Evolutionary conservation across 2,113 vertebrate species (phyloP).

Genomic region (Sturnus vulgaris): DNA sequence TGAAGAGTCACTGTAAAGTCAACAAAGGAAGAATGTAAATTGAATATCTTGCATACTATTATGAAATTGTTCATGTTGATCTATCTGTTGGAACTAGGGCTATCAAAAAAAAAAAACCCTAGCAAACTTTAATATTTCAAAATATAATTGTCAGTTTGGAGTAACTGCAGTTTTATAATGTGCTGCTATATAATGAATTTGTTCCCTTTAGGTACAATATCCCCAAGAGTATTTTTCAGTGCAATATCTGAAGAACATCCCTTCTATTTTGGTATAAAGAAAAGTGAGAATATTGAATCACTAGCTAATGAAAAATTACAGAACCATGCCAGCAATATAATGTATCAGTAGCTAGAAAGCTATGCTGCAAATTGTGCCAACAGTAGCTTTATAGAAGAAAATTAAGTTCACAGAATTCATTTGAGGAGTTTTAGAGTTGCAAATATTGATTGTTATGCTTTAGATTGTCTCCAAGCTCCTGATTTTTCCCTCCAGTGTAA

Average conservation of each 20-base stretch:
- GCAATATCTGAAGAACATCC: conserved; percentile 9
- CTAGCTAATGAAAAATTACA: conserved; percentile 30
- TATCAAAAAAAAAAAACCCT: background rate
- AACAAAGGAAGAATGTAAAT: background rate
- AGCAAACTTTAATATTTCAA: background rate
- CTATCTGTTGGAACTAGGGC: background rate
- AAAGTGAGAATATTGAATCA: conserved; percentile 20
- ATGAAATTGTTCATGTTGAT: background rate
- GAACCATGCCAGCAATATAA: conserved; percentile 1
- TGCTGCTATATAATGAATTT: background rate
- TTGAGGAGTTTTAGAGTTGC: conserved; percentile 14
- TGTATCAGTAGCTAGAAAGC: background rate
- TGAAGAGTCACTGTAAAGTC: background rate
- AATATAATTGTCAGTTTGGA: background rate
- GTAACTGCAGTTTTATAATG: background rate
- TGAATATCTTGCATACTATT: background rate
- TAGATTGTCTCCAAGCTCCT: conserved; percentile 27
- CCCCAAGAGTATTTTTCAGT: conserved; percentile 19
- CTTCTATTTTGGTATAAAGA: background rate
- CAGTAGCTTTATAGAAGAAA: conserved; percentile 25
- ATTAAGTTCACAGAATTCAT: conserved; percentile 32
- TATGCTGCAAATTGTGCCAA: background rate
- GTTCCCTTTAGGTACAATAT: background rate
- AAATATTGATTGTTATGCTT: conserved; percentile 47
- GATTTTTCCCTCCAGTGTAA: background rate